Conservation (phyloP, 2,888 invertebrate species). For the Platycheirus albimanus region DNA sequence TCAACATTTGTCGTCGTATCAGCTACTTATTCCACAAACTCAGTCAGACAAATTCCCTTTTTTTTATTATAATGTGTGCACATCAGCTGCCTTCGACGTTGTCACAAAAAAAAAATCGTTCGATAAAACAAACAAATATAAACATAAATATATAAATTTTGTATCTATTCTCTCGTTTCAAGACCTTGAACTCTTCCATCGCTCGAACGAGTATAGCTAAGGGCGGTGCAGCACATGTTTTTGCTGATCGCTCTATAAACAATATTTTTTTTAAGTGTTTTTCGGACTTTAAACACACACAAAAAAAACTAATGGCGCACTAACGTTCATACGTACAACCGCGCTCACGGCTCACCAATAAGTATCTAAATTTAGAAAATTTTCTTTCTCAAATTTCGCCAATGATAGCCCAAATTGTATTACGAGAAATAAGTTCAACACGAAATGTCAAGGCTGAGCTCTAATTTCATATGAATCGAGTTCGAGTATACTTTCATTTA, state of each 20-base stretch:
- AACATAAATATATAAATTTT: not conserved
- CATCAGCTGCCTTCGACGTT: conserved; percentile 24
- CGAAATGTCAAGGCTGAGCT: conserved; percentile 31
- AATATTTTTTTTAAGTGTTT: not conserved
- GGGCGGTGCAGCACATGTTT: not conserved
- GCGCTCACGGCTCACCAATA: conserved; percentile 2
- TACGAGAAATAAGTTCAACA: conserved; percentile 23
- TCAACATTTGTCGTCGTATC: too few relatives aligned
- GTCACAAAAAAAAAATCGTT: conserved; percentile 20
- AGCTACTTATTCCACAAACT: not conserved
- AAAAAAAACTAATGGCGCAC: conserved; percentile 8
- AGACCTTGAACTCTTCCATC: conserved; percentile 31
- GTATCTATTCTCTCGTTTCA: conserved; percentile 14
- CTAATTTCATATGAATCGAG: too few relatives aligned
- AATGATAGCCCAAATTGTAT: conserved; percentile 13
- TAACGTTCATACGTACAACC: too few relatives aligned
- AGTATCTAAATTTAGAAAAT: conserved; percentile 53
- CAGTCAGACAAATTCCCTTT: conserved; percentile 4
- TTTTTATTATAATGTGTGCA: not conserved
- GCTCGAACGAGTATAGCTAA: conserved; percentile 20
- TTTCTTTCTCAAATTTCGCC: conserved; percentile 54
- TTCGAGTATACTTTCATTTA: too few relatives aligned
- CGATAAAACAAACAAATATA: conserved; percentile 35
- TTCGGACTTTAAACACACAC: conserved; percentile 4
- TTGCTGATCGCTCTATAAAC: not conserved